Evolutionary conservation across 2,888 invertebrate species (phyloP).

Genomic region (Pristionchus entomophagus): DNA sequence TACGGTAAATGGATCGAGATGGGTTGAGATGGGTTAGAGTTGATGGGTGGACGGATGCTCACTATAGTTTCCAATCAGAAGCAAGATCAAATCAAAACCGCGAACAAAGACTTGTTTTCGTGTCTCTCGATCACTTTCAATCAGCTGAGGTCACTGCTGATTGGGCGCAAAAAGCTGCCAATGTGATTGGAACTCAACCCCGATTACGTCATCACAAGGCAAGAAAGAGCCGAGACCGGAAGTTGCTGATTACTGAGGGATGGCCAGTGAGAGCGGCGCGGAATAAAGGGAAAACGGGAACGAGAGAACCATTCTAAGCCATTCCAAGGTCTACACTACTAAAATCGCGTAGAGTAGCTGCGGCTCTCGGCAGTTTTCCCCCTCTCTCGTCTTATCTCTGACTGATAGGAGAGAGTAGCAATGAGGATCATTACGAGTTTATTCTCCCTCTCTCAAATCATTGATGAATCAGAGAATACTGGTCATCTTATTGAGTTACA

Average conservation of each 20-base stretch:
- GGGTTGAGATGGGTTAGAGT: too few species aligned
- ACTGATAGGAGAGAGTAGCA: constrained; percentile 5
- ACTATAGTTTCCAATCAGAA: not conserved
- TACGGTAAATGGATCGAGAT: constrained; percentile 1
- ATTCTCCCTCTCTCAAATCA: too few species aligned
- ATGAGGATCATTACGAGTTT: constrained; percentile 31
- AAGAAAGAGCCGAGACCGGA: not conserved
- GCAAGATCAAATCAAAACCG: too few species aligned
- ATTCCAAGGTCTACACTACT: constrained; percentile 36
- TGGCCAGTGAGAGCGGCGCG: not conserved
- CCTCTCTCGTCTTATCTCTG: not conserved
- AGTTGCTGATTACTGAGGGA: not conserved
- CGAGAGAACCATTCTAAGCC: not conserved
- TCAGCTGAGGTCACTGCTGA: not conserved
- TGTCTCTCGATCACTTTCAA: not conserved
- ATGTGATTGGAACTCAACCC: not conserved
- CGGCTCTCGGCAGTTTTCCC: not conserved
- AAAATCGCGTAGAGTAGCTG: constrained; percentile 2
- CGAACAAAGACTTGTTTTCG: not conserved
- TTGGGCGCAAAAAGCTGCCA: not conserved
- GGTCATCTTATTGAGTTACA: too few species aligned
- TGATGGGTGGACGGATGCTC: too few species aligned
- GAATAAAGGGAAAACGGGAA: not conserved
- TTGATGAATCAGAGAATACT: too few species aligned
- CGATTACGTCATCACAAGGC: not conserved